These are phyloP conservation scores for Cochlearius cochlearius DNA, from an alignment of 2,113 vertebrate genomes.

Conservation along the genomic window DNA sequence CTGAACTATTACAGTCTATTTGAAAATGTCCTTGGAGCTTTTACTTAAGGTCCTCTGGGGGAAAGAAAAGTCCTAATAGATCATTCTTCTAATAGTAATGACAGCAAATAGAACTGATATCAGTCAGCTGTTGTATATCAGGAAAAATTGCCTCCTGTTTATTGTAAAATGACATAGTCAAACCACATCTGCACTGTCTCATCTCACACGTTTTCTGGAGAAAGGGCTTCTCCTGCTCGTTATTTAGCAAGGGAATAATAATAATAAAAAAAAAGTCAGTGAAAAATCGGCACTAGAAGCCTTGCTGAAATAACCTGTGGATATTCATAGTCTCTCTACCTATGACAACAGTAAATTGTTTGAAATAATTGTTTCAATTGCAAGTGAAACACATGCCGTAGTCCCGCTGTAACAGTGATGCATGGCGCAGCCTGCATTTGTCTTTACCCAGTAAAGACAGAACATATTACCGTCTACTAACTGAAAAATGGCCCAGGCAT, in stretches of 20 bases:
- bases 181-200: not conserved
- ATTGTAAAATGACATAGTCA: not conserved
- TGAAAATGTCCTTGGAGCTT: slow-evolving; percentile 59
- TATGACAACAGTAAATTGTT: not conserved
- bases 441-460: not conserved
- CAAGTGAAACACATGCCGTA: not conserved
- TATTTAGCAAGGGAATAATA: not conserved
- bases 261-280: not conserved
- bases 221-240: not conserved
- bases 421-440: not conserved
- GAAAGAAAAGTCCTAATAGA: slow-evolving; percentile 54
- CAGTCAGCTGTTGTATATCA: slow-evolving; percentile 40
- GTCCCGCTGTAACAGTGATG: not conserved
- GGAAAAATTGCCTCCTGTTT: slow-evolving; percentile 30
- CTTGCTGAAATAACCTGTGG: not conserved
- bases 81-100: slow-evolving; percentile 31
- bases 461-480: not conserved
- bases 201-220: slow-evolving; percentile 28
- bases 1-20: slow-evolving; percentile 35
- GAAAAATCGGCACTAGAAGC: not conserved
- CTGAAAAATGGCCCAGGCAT: not conserved
- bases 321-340: not conserved
- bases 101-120: slow-evolving; percentile 32
- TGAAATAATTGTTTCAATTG: not conserved
- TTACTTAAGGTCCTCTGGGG: slow-evolving; percentile 33